A percentile compares a stretch with the other conserved stretches of the same genome.
Evolutionary conservation across 2,888 invertebrate genomes (phyloP).

Genomic region (Hipparchia sbordonii): DNA sequence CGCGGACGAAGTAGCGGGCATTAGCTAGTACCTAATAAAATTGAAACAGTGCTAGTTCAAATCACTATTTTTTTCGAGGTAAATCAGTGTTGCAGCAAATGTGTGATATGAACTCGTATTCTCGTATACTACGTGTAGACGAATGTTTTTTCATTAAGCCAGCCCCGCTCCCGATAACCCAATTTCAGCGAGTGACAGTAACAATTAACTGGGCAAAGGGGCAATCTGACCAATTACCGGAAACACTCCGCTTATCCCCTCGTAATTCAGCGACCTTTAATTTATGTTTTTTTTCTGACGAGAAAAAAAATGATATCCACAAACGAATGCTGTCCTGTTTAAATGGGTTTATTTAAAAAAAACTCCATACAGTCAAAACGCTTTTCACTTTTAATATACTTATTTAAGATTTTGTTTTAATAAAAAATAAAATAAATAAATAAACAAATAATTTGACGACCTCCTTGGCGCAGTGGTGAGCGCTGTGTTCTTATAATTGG

Average conservation of each 20-base stretch:
- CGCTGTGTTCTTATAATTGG: no score
- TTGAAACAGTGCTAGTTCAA: no score
- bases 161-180: neutral
- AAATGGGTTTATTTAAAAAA: neutral
- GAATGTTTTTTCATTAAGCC: neutral
- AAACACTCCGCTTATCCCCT: neutral
- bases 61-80: no score
- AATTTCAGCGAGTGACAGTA: conserved; percentile 4
- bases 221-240: conserved; percentile 1
- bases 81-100: no score
- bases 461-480: no score
- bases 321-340: neutral
- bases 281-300: neutral
- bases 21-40: neutral
- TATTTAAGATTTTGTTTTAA: no score
- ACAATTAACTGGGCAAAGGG: conserved; percentile 5
- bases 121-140: neutral
- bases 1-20: no score
- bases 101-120: no score
- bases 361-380: no score
- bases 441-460: no score
- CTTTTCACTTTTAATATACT: no score
- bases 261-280: neutral
- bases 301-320: neutral
- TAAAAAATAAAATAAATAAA: no score